Conservation (phyloP, 53 echinoderm and acorn worm genomes). For the Temnopleurus reevesii region DNA sequence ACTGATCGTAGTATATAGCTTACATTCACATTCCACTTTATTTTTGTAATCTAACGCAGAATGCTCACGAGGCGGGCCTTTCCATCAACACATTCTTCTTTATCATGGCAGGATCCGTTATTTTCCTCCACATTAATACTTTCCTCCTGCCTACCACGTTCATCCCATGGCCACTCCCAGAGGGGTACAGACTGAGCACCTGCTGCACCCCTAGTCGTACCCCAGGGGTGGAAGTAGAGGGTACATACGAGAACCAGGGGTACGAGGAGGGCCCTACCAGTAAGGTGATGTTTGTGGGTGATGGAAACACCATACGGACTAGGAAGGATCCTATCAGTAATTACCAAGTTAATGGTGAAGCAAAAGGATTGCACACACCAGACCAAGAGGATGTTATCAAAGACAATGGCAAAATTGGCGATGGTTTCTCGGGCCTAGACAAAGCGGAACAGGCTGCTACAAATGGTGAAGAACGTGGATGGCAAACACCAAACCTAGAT, state of each 20-base stretch:
- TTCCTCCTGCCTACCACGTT: conserved; percentile 66
- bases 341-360: too few relatives aligned
- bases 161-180: conserved; percentile 92
- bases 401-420: too few relatives aligned
- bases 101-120: conserved; percentile 65
- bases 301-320: background rate
- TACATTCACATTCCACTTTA: background rate
- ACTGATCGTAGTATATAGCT: background rate
- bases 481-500: too few relatives aligned
- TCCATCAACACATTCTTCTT: conserved; percentile 74
- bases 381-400: too few relatives aligned
- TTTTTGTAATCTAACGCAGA: conserved; percentile 48
- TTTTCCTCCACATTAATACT: conserved; percentile 69
- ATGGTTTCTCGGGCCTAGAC: too few relatives aligned
- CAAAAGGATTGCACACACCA: too few relatives aligned
- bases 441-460: too few relatives aligned
- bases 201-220: background rate
- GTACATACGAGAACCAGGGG: background rate
- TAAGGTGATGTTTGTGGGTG: background rate
- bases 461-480: too few relatives aligned
- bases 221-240: background rate
- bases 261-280: background rate
- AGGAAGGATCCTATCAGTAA: background rate
- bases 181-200: conserved; percentile 55
- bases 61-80: conserved; percentile 70